These are phyloP conservation scores for Saxidomus purpurata DNA, from an alignment of 1,140 invertebrate species.

Conservation along the genomic window DNA sequence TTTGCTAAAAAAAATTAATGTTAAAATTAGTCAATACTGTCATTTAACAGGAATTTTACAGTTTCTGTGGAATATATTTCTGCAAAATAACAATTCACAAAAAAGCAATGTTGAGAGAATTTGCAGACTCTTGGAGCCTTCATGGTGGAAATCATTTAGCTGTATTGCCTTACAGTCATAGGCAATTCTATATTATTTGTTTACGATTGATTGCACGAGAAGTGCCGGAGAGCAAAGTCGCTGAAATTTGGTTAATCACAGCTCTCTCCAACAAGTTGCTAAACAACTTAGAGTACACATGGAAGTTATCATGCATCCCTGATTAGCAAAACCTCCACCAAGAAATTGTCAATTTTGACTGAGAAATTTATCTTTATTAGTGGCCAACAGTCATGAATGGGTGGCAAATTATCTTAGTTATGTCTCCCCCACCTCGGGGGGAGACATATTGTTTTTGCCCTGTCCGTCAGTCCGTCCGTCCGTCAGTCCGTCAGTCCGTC, in stretches of 20 bases:
- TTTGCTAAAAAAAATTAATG: too few species aligned
- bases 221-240: background rate
- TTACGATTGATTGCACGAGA: slow-evolving; percentile 4
- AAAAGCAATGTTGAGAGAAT: background rate
- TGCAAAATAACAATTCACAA: too few species aligned
- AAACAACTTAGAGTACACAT: slow-evolving; percentile 26
- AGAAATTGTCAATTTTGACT: slow-evolving; percentile 45
- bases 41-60: too few species aligned
- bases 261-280: slow-evolving; percentile 26
- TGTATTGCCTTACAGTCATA: background rate
- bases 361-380: slow-evolving; percentile 45
- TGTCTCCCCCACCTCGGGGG: too few species aligned
- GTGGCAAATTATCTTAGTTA: slow-evolving; percentile 16
- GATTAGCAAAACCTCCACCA: slow-evolving; percentile 26
- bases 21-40: too few species aligned
- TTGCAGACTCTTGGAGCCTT: background rate
- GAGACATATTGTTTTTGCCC: too few species aligned
- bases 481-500: too few species aligned
- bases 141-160: slow-evolving; percentile 3
- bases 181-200: slow-evolving; percentile 18
- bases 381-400: slow-evolving; percentile 1
- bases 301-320: slow-evolving; percentile 23
- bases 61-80: too few species aligned
- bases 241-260: slow-evolving; percentile 42
- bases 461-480: too few species aligned